These are phyloP conservation scores for Kryphioiulus occultus DNA, from an alignment of 2,888 invertebrate species.

Conservation along the genomic window DNA sequence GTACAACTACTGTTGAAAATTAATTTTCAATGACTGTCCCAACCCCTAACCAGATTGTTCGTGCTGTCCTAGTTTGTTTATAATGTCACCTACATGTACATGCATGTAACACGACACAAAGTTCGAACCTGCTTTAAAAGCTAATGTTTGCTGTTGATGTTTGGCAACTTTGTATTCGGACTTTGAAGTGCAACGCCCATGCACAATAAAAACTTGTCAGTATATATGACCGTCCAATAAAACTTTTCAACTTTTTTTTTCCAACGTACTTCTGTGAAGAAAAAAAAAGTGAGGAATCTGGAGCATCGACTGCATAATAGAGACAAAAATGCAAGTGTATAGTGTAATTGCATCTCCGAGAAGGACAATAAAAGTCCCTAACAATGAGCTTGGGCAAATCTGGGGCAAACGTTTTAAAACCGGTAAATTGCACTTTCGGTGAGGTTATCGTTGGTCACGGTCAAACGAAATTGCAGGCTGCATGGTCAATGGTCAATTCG, in stretches of 20 bases:
- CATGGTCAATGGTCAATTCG: not conserved
- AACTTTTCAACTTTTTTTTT: not conserved
- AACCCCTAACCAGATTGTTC: too few relatives aligned
- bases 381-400: not conserved
- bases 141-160: not conserved
- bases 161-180: constrained; percentile 6
- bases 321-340: not conserved
- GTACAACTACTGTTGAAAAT: too few relatives aligned
- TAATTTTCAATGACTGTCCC: too few relatives aligned
- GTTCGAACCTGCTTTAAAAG: not conserved
- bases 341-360: not conserved
- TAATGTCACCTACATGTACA: too few relatives aligned
- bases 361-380: constrained; percentile 24
- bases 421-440: constrained; percentile 22
- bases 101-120: too few relatives aligned
- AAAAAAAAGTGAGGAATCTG: constrained; percentile 14
- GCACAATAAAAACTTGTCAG: constrained; percentile 29
- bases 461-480: not conserved
- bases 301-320: constrained; percentile 36
- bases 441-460: not conserved
- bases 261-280: not conserved
- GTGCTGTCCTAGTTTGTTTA: too few relatives aligned
- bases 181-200: not conserved
- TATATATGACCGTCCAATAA: constrained; percentile 19
- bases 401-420: constrained; percentile 37